Conservation (phyloP, 2,113 vertebrate genomes). For the Cavia porcellus region DNA sequence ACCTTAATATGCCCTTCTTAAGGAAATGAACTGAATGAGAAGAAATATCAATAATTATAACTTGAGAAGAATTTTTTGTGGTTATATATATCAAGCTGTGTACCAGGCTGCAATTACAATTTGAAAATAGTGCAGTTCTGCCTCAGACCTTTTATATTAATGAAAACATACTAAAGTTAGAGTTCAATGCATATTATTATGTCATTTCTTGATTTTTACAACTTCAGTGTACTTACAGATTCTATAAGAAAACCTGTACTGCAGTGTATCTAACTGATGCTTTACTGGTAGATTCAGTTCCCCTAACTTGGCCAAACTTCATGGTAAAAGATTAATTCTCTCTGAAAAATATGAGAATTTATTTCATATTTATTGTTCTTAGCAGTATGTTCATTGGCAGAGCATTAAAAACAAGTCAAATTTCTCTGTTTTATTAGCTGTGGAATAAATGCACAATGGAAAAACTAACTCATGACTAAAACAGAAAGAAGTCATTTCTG, state of each 20-base stretch:
- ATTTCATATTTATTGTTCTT: slow-evolving; percentile 82
- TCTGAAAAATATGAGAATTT: slow-evolving; percentile 67
- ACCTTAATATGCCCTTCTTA: neutral
- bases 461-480: slow-evolving; percentile 81
- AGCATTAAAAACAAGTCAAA: slow-evolving; percentile 80
- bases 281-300: slow-evolving; percentile 61
- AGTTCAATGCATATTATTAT: neutral
- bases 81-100: neutral
- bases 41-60: neutral
- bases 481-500: slow-evolving; percentile 77
- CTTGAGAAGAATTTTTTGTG: neutral
- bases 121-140: neutral
- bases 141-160: neutral
- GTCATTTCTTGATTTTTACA: slow-evolving; percentile 51
- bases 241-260: slow-evolving; percentile 10
- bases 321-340: slow-evolving; percentile 65
- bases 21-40: slow-evolving; percentile 1
- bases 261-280: slow-evolving; percentile 25
- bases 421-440: slow-evolving; percentile 79
- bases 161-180: slow-evolving; percentile 40
- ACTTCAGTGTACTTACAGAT: neutral
- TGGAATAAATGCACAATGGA: slow-evolving; percentile 84
- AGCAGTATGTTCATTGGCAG: slow-evolving; percentile 80
- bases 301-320: slow-evolving; percentile 62
- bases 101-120: neutral